Percentiles rank a stretch among this genome's conserved stretches.
Evolutionary conservation across 2,797 vertebrate species (phyloP).

Genomic region (Epinephelus awoara): DNA sequence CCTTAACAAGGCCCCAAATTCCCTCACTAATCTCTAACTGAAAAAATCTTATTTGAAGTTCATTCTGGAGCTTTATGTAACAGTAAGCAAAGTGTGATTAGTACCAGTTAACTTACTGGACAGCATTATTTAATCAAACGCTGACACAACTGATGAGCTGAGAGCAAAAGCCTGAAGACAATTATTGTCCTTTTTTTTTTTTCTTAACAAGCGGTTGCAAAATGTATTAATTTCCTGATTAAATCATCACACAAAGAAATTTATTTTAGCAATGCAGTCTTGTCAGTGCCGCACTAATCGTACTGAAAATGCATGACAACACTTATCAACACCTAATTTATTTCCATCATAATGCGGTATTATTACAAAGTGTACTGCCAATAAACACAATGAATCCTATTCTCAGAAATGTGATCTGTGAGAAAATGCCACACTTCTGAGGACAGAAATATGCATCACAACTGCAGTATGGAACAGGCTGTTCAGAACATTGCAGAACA

Average conservation of each 20-base stretch:
- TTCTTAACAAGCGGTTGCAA: not conserved
- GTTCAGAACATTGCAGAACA: conserved; percentile 1
- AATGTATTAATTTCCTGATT: not conserved
- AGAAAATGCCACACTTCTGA: conserved; percentile 6
- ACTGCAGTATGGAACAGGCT: not conserved
- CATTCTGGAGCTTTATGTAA: not conserved
- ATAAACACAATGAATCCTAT: not conserved
- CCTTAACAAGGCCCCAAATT: conserved; percentile 9
- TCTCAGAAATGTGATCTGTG: conserved; percentile 4
- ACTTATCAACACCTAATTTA: not conserved
- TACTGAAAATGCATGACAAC: conserved; percentile 5
- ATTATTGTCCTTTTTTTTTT: not conserved
- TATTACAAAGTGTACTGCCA: not conserved
- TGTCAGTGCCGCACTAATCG: not conserved
- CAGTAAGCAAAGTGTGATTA: conserved; percentile 2
- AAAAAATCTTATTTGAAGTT: not conserved
- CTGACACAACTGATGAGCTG: not conserved
- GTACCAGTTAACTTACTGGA: not conserved
- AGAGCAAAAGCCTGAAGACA: not conserved
- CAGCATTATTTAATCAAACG: not conserved
- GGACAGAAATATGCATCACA: not conserved
- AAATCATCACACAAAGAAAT: not conserved
- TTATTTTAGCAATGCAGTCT: not conserved
- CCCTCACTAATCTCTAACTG: not conserved
- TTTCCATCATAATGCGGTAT: not conserved